Evolutionary conservation across 2,113 vertebrate genomes (phyloP).

Genomic region (Tylochromis polylepis): DNA sequence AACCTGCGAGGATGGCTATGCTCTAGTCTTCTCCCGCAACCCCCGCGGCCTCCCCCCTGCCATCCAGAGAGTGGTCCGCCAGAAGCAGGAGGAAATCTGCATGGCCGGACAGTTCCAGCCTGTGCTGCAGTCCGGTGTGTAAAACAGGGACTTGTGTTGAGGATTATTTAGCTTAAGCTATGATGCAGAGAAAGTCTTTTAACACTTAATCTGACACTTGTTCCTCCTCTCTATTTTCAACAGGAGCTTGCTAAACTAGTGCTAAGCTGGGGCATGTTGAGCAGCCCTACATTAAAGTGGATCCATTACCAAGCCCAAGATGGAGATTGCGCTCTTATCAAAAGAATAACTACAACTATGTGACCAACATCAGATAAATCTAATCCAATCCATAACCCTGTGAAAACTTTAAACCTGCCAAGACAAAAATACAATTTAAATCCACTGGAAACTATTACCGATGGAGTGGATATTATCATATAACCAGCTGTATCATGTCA

Average conservation of each 20-base stretch:
- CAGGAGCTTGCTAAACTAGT: slow-evolving; percentile 61
- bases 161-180: background rate
- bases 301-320: background rate
- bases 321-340: background rate
- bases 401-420: background rate
- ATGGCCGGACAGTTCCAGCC: slow-evolving; percentile 86
- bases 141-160: background rate
- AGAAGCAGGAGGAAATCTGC: slow-evolving; percentile 89
- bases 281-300: background rate
- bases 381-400: background rate
- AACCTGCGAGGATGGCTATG: slow-evolving; percentile 84
- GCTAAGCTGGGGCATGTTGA: background rate
- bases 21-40: slow-evolving; percentile 87
- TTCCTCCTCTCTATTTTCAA: background rate
- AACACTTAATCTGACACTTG: background rate
- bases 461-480: background rate
- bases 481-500: background rate
- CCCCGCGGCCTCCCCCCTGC: slow-evolving; percentile 82
- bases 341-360: background rate
- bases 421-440: background rate
- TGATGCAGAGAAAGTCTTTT: background rate
- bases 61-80: slow-evolving; percentile 81
- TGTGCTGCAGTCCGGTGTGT: slow-evolving; percentile 78
- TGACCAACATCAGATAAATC: background rate
- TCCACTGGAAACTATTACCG: background rate